Percentiles rank a stretch among this genome's conserved stretches.
Evolutionary conservation across 2,797 vertebrate species (phyloP).

Genomic region (Sebastes taczanowskii): DNA sequence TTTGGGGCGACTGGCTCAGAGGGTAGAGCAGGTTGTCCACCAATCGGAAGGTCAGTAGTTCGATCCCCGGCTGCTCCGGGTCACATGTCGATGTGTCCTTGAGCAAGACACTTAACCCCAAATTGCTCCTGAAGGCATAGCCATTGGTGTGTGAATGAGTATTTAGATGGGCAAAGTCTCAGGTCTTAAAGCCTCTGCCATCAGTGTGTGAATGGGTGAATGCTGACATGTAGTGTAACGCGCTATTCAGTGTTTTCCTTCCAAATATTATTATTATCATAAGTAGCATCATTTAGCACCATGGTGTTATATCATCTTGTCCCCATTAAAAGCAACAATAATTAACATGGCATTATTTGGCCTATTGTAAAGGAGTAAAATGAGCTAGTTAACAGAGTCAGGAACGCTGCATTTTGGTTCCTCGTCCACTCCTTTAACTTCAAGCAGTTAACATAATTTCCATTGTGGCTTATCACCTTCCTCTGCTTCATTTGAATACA

Average conservation of each 20-base stretch:
- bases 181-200: no score
- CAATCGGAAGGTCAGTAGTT: no score
- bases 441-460: slow-evolving; percentile 64
- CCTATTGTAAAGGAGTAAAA: neutral
- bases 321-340: neutral
- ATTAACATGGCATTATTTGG: neutral
- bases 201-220: no score
- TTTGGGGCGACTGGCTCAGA: no score
- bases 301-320: neutral
- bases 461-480: slow-evolving; percentile 56
- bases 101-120: no score
- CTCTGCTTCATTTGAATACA: slow-evolving; percentile 68
- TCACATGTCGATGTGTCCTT: no score
- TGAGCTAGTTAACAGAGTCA: neutral
- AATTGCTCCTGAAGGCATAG: no score
- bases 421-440: neutral
- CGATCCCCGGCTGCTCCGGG: no score
- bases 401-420: neutral
- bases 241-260: neutral
- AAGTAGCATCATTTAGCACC: neutral
- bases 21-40: no score
- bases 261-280: neutral
- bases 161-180: no score
- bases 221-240: no score
- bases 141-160: no score